Percentiles rank a stretch among this genome's conserved stretches.
These are phyloP conservation scores for Oeneis ivallda DNA, from an alignment of 2,888 invertebrate species.

Conservation along the genomic window DNA sequence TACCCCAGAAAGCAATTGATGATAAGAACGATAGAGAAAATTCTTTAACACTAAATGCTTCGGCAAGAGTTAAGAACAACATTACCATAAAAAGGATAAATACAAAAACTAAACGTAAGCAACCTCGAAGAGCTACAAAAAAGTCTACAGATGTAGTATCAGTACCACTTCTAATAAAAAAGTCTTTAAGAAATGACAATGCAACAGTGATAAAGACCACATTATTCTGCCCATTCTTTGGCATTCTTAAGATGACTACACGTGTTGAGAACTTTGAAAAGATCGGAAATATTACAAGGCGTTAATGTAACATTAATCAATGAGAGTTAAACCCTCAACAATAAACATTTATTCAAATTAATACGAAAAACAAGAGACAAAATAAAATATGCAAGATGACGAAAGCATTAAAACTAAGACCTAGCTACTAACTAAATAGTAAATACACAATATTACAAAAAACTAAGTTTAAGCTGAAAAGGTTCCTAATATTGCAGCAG, in stretches of 20 bases:
- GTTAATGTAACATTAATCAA: background rate
- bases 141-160: background rate
- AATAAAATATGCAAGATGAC: no score
- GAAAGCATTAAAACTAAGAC: no score
- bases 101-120: slow-evolving; percentile 9
- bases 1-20: slow-evolving; percentile 15
- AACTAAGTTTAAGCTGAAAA: no score
- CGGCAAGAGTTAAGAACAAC: background rate
- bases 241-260: slow-evolving; percentile 56
- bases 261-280: slow-evolving; percentile 36
- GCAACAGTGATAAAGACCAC: slow-evolving; percentile 49
- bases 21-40: background rate
- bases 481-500: no score
- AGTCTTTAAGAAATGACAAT: slow-evolving; percentile 36
- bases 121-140: background rate
- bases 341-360: no score
- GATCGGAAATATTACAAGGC: slow-evolving; percentile 4
- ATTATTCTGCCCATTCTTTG: slow-evolving; percentile 67
- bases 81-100: background rate
- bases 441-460: no score
- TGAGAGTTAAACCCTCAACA: no score
- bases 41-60: background rate
- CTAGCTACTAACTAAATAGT: no score
- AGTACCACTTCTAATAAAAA: slow-evolving; percentile 20
- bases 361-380: no score